A percentile compares a stretch with the other conserved stretches of the same genome.
Conservation (phyloP, 92 coral and sea anemone species). For the Umimayanthus kanabou region DNA sequence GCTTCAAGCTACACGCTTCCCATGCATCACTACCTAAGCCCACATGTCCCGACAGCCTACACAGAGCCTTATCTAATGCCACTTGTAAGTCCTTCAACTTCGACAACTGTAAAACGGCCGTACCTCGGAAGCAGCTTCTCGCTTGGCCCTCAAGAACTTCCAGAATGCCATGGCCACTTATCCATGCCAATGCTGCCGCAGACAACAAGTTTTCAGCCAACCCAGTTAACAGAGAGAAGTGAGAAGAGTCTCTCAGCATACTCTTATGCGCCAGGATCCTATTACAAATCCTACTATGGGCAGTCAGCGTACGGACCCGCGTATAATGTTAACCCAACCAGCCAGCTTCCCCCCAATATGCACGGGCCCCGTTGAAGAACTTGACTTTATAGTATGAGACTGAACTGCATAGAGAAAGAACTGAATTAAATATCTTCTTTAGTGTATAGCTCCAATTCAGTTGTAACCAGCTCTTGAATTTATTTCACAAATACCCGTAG, state of each 20-base stretch:
- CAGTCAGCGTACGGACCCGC: constrained; percentile 38
- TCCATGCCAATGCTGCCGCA: constrained; percentile 75
- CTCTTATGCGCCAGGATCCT: constrained; percentile 64
- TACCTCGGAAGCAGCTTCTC: constrained; percentile 56
- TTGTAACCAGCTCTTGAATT: constrained; percentile 14
- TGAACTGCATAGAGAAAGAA: constrained; percentile 7
- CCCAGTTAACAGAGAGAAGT: constrained; percentile 63
- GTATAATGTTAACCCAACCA: constrained; percentile 28
- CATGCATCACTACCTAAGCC: constrained; percentile 82
- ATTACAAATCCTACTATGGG: constrained; percentile 73
- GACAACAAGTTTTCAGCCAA: constrained; percentile 66
- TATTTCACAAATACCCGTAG: background rate
- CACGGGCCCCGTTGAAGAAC: constrained; percentile 47
- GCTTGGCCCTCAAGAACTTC: constrained; percentile 53
- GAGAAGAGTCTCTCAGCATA: constrained; percentile 55
- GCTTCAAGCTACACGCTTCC: constrained; percentile 73
- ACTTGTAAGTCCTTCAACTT: constrained; percentile 58
- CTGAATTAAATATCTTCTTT: constrained; percentile 29
- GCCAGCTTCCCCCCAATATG: constrained; percentile 50
- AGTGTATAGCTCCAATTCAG: background rate
- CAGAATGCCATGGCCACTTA: constrained; percentile 68
- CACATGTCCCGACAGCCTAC: constrained; percentile 82
- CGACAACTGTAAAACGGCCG: constrained; percentile 59
- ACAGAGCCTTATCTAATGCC: constrained; percentile 83
- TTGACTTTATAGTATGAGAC: background rate